Conservation (phyloP, 2,888 invertebrate genomes). For the Campoplex capitator region DNA sequence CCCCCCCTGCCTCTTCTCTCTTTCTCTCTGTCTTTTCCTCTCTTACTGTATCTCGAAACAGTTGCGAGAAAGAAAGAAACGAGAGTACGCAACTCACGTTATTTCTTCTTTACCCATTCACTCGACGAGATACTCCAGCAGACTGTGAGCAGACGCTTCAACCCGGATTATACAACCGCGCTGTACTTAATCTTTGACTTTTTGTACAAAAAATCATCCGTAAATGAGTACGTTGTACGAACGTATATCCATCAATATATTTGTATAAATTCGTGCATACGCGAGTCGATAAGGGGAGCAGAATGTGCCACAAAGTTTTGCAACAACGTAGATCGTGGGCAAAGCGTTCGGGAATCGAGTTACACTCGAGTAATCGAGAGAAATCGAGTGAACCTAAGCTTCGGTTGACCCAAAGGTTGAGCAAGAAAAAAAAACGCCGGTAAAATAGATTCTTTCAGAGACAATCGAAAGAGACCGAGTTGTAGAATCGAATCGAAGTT, state of each 20-base stretch:
- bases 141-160: constrained; percentile 49
- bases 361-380: constrained; percentile 9
- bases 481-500: no score
- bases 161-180: constrained; percentile 45
- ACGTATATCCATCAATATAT: neutral
- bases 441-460: neutral
- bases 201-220: constrained; percentile 7
- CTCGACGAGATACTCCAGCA: constrained; percentile 10
- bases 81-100: constrained; percentile 17
- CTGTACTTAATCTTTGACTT: constrained; percentile 44
- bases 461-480: neutral
- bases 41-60: neutral
- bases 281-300: neutral
- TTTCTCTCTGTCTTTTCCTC: neutral
- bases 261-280: neutral
- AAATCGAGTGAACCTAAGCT: neutral
- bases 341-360: constrained; percentile 25
- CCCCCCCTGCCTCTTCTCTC: constrained; percentile 26
- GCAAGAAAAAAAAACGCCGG: neutral
- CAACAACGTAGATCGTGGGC: constrained; percentile 13
- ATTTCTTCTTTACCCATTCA: constrained; percentile 12
- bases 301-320: constrained; percentile 15
- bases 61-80: constrained; percentile 13
- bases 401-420: neutral
- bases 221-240: neutral